Conservation (phyloP, 2,888 invertebrate species). For the Melitaea athalia region DNA sequence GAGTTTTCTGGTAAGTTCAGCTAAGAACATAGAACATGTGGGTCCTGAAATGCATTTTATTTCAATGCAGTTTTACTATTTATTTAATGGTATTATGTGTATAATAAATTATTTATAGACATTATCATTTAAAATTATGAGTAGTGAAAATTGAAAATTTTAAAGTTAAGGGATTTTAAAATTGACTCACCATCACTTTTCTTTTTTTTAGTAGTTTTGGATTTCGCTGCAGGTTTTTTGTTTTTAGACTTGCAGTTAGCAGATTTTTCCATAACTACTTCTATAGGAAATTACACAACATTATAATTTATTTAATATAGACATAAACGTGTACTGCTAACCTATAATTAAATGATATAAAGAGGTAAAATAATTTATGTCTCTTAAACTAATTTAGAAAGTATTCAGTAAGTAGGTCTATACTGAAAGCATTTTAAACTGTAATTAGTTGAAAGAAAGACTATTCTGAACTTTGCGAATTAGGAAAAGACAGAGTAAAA, state of each 20-base stretch:
- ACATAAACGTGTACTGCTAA: background rate
- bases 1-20: conserved; percentile 65
- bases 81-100: too few relatives aligned
- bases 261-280: conserved; percentile 63
- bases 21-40: conserved; percentile 72
- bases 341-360: background rate
- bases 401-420: conserved; percentile 18
- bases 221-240: conserved; percentile 60
- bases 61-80: background rate
- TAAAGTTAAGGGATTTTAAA: too few relatives aligned
- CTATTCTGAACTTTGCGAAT: conserved; percentile 21
- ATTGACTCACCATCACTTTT: conserved; percentile 61
- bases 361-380: conserved; percentile 12
- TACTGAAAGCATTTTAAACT: conserved; percentile 23
- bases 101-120: too few relatives aligned
- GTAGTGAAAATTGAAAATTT: too few relatives aligned
- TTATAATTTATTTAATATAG: background rate
- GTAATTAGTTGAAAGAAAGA: conserved; percentile 20
- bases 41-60: conserved; percentile 53
- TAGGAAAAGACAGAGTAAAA: conserved; percentile 10
- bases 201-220: conserved; percentile 63
- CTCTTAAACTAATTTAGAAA: conserved; percentile 25
- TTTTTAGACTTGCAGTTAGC: conserved; percentile 61
- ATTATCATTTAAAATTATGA: background rate
- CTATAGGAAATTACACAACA: conserved; percentile 22